These are phyloP conservation scores for Cyclophora albipunctata DNA, from an alignment of 2,888 invertebrate genomes.

Conservation along the genomic window DNA sequence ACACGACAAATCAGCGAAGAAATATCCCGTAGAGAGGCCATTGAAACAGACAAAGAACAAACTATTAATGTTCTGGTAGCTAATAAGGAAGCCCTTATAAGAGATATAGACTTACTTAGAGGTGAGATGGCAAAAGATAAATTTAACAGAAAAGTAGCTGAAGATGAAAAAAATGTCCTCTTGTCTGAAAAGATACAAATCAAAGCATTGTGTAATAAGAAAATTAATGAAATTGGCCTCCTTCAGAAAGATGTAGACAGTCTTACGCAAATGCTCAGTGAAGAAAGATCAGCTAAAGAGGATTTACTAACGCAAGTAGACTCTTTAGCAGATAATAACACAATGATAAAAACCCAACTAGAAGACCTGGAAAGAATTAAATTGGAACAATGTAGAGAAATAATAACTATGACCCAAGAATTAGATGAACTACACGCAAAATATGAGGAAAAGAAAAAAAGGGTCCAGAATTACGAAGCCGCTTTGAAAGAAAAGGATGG, in stretches of 20 bases:
- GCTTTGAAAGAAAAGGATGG: conserved; percentile 5
- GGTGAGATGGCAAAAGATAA: conserved; percentile 3
- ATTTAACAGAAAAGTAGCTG: not conserved
- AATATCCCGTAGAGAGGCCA: conserved; percentile 8
- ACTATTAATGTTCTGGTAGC: conserved; percentile 2
- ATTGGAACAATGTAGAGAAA: conserved; percentile 9
- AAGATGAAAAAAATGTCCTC: conserved; percentile 19
- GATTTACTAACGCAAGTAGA: conserved; percentile 33
- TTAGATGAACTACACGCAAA: conserved; percentile 5
- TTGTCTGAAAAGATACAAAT: conserved; percentile 16
- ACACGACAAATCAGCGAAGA: conserved; percentile 12
- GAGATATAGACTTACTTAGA: conserved; percentile 5
- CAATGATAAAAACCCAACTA: conserved; percentile 17
- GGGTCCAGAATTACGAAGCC: not conserved
- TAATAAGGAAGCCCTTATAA: conserved; percentile 7
- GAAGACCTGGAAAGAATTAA: conserved; percentile 3
- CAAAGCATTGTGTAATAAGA: conserved; percentile 19
- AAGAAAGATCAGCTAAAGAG: conserved; percentile 33
- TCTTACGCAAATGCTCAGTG: conserved; percentile 33
- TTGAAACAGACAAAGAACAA: conserved; percentile 15
- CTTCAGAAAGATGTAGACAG: conserved; percentile 30
- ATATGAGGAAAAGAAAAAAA: conserved; percentile 1
- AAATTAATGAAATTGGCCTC: conserved; percentile 14
- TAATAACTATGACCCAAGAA: conserved; percentile 2
- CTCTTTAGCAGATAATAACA: conserved; percentile 20